phyloP scores from a whole-genome alignment of 2,113 vertebrate species.

The Ctenodactylus gundi region DNA sequence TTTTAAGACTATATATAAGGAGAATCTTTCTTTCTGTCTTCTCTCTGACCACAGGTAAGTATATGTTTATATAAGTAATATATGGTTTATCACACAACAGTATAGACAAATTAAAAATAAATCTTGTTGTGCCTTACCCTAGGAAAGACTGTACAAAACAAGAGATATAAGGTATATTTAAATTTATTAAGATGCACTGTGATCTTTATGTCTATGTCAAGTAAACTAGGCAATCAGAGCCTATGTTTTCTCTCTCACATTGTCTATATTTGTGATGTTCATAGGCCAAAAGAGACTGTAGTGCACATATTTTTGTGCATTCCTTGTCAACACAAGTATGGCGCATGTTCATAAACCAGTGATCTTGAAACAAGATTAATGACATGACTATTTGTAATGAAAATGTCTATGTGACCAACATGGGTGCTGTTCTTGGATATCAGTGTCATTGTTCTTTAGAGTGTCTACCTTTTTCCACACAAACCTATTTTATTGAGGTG shows the following conservation, averaged over 20 bases:
- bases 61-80: not conserved
- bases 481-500: slow-evolving; percentile 36
- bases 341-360: not conserved
- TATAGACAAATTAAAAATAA: not conserved
- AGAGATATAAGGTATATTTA: not conserved
- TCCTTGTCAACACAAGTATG: not conserved
- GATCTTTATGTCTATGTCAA: not conserved
- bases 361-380: slow-evolving; percentile 64
- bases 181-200: not conserved
- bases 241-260: not conserved
- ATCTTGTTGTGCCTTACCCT: not conserved
- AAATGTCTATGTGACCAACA: slow-evolving; percentile 47
- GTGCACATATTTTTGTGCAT: not conserved
- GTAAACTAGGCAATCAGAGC: not conserved
- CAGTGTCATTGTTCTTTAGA: slow-evolving; percentile 26
- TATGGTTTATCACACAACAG: not conserved
- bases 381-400: slow-evolving; percentile 49
- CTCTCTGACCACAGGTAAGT: not conserved
- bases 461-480: not conserved
- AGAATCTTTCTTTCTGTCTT: not conserved
- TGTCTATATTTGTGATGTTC: not conserved
- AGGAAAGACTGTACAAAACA: not conserved
- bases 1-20: not conserved
- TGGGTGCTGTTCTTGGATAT: not conserved
- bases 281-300: not conserved